Evolutionary conservation across 23 tunicate species (phyloP), one percentile per base, ranked within the genome.

Genomic region (Styela plicata): DNA sequence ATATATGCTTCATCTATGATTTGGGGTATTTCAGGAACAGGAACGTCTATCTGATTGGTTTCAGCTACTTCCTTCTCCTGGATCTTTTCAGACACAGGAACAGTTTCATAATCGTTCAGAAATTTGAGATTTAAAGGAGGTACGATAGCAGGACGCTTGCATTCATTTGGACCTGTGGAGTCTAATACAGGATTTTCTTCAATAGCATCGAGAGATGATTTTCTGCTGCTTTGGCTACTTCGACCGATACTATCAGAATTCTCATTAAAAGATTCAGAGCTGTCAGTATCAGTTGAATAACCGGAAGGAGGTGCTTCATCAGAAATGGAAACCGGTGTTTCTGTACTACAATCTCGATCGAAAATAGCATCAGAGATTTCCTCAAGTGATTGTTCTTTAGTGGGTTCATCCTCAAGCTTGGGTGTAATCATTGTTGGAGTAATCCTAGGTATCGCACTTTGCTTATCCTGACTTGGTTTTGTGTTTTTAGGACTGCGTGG

Each of bases 71-170:
- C 24, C 24, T 67, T 18, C 17, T 66, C 71, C 71, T 67, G 0
- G n/a, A 22, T 22, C 18, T 21, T 29, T 67, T 67, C 71, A 67
- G 19, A 67, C 31, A 67, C 16, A 27, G 22, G 23, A 27, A 67
- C 31, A 18, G 71, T 24, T 18, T 67, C 71, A 67, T 67, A 67
- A 29, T 67, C 71, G 16, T 67, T 24, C 71, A 67, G 24, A 25
- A 67, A 22, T 16, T 67, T 67, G 22, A 67, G 71, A 67, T 67
- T 24, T 29, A 67, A 24, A 13, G 71, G 71, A 67, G 71, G 71
- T 13, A 67, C 71, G 1, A 67, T 22, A 18, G 71, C n/a, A n/a
- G n/a, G n/a, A n/a, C n/a, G n/a, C n/a, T n/a, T n/a, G n/a, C n/a
- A n/a, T n/a, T n/a, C n/a, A n/a, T n/a, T n/a, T n/a, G n/a, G n/a